Evolutionary conservation across 92 coral and sea anemone genomes (phyloP).

Genomic region (Zoanthus gigantus): DNA sequence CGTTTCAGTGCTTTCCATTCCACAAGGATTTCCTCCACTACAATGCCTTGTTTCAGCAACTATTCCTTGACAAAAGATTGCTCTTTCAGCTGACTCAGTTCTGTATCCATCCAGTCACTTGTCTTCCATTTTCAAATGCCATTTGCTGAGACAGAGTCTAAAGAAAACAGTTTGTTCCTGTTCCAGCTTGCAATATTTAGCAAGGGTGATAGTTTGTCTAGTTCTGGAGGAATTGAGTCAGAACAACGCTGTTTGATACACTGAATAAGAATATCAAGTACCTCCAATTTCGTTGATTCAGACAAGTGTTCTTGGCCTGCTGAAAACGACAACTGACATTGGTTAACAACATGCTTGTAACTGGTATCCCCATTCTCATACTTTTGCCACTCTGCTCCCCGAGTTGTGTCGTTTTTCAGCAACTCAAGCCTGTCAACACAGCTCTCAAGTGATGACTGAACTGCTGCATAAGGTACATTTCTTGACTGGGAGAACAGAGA

Average conservation of each 20-base stretch:
- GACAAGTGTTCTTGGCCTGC: slow-evolving; percentile 56
- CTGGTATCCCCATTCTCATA: slow-evolving; percentile 53
- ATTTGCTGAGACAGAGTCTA: slow-evolving; percentile 50
- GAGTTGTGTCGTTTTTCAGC: slow-evolving; percentile 51
- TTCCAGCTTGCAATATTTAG: slow-evolving; percentile 49
- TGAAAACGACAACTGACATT: slow-evolving; percentile 35
- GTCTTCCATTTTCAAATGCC: slow-evolving; percentile 54
- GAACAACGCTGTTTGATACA: slow-evolving; percentile 57
- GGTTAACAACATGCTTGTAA: slow-evolving; percentile 55
- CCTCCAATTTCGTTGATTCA: slow-evolving; percentile 49
- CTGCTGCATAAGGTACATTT: slow-evolving; percentile 48
- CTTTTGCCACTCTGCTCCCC: slow-evolving; percentile 53
- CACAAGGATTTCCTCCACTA: slow-evolving; percentile 58
- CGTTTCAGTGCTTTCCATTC: slow-evolving; percentile 58
- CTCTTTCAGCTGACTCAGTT: slow-evolving; percentile 48
- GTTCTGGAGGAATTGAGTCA: slow-evolving; percentile 55
- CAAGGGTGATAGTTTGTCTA: slow-evolving; percentile 46
- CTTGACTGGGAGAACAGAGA: slow-evolving; percentile 57
- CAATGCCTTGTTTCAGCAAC: slow-evolving; percentile 50
- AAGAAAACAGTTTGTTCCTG: slow-evolving; percentile 50
- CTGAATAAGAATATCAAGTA: slow-evolving; percentile 51
- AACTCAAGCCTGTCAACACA: slow-evolving; percentile 50
- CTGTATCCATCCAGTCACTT: slow-evolving; percentile 53
- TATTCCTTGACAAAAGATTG: no score
- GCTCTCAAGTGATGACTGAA: slow-evolving; percentile 37